These are phyloP conservation scores for Lycophotia porphyrea DNA, from an alignment of 2,888 invertebrate genomes.

Conservation along the genomic window DNA sequence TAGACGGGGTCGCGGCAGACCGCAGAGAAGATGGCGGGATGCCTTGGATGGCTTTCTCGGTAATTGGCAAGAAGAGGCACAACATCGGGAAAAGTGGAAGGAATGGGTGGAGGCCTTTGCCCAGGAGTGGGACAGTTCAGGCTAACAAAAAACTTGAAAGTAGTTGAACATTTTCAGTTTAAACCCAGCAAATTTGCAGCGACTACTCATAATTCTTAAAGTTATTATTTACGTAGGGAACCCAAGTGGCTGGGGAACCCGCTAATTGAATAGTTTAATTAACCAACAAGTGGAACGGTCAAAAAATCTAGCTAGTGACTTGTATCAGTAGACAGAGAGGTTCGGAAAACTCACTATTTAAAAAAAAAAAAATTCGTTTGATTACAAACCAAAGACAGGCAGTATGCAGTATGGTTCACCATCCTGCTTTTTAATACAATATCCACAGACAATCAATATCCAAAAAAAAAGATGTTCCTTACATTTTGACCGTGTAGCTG, in stretches of 20 bases:
- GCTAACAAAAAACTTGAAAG: neutral
- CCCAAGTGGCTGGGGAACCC: slow-evolving; percentile 30
- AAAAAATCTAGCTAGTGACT: slow-evolving; percentile 56
- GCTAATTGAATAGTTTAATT: slow-evolving; percentile 64
- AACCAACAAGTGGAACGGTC: slow-evolving; percentile 58
- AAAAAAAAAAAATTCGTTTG: neutral
- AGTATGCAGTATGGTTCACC: neutral
- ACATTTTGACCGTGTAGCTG: no score
- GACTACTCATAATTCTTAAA: slow-evolving; percentile 50
- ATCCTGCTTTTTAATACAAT: neutral
- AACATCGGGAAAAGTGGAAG: no score
- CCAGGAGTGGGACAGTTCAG: no score
- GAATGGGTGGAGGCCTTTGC: no score
- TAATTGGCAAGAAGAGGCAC: no score
- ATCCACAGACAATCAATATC: no score
- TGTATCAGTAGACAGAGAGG: neutral
- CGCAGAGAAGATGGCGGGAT: no score
- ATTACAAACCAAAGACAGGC: neutral
- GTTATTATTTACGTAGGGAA: slow-evolving; percentile 54
- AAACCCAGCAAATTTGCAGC: slow-evolving; percentile 9
- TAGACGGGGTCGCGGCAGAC: no score
- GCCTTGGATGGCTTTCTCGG: no score
- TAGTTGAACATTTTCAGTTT: slow-evolving; percentile 14
- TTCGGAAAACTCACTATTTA: slow-evolving; percentile 16
- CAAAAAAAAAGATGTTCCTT: no score